Evolutionary conservation across 2,797 vertebrate species (phyloP).

Genomic region (Rhabdophis nuchalis): DNA sequence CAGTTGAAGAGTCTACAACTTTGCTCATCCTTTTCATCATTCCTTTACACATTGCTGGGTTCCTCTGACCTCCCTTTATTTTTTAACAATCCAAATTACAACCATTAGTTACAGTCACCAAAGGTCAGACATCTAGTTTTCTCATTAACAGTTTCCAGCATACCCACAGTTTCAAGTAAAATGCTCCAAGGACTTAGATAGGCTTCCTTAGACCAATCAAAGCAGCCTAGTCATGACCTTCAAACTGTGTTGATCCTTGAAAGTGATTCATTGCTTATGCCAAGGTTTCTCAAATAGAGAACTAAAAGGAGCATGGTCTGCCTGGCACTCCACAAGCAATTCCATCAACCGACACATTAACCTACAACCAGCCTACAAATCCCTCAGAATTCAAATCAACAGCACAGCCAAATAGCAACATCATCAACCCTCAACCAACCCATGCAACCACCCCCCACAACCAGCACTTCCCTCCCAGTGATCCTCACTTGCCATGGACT

Average conservation of each 20-base stretch:
- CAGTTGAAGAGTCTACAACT: not conserved
- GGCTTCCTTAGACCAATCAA: not conserved
- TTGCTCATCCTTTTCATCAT: not conserved
- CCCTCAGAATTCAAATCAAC: not conserved
- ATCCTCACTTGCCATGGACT: not conserved
- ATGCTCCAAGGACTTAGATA: not conserved
- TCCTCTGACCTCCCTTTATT: not conserved
- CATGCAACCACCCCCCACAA: not conserved
- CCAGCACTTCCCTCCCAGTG: not conserved
- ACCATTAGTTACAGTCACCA: not conserved
- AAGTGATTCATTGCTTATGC: not conserved
- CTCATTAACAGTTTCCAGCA: not conserved
- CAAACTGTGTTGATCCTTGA: not conserved
- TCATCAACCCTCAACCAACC: no score
- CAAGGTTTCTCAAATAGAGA: accelerated
- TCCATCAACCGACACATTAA: not conserved
- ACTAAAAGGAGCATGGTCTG: not conserved
- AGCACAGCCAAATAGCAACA: not conserved
- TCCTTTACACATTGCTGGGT: not conserved
- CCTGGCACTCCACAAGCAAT: not conserved
- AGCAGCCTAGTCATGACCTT: not conserved
- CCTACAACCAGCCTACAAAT: not conserved
- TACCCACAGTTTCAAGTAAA: not conserved
- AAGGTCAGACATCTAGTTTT: not conserved
- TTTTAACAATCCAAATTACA: conserved; percentile 7